These are phyloP conservation scores for Nematolebias whitei DNA, from an alignment of 2,113 vertebrate species.

Conservation along the genomic window DNA sequence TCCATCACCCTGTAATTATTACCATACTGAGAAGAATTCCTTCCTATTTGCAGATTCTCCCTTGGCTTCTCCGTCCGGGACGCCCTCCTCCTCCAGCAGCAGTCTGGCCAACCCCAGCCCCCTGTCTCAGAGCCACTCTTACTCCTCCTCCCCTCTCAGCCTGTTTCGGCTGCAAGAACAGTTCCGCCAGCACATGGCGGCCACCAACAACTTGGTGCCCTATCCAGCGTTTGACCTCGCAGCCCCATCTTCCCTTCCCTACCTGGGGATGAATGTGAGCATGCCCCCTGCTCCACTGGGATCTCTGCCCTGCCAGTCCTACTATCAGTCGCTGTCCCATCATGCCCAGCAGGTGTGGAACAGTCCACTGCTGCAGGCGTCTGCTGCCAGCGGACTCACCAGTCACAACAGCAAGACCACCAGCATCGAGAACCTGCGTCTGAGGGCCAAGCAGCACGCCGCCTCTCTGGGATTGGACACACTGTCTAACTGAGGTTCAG, in stretches of 20 bases:
- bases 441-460: conserved; percentile 95
- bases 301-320: conserved; percentile 96
- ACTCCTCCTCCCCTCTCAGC: conserved; percentile 96
- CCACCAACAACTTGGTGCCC: conserved; percentile 97
- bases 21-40: neutral
- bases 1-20: too few relatives aligned
- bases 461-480: conserved; percentile 96
- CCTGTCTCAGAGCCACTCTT: conserved; percentile 91
- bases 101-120: conserved; percentile 73
- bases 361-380: conserved; percentile 91
- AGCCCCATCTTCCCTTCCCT: conserved; percentile 89
- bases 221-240: conserved; percentile 96
- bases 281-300: conserved; percentile 88
- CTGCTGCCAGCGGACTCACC: conserved; percentile 80
- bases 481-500: conserved; percentile 87
- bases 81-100: conserved; percentile 81
- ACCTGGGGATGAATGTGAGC: conserved; percentile 96
- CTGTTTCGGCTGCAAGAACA: conserved; percentile 98
- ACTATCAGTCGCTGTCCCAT: conserved; percentile 96
- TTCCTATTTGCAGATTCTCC: conserved; percentile 87
- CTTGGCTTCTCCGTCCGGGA: conserved; percentile 77
- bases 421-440: conserved; percentile 96
- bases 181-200: conserved; percentile 98
- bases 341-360: conserved; percentile 96
- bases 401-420: conserved; percentile 98